Base-by-base conservation (phyloP, 2,113 vertebrate species). In the Nettapus auritus region DNA sequence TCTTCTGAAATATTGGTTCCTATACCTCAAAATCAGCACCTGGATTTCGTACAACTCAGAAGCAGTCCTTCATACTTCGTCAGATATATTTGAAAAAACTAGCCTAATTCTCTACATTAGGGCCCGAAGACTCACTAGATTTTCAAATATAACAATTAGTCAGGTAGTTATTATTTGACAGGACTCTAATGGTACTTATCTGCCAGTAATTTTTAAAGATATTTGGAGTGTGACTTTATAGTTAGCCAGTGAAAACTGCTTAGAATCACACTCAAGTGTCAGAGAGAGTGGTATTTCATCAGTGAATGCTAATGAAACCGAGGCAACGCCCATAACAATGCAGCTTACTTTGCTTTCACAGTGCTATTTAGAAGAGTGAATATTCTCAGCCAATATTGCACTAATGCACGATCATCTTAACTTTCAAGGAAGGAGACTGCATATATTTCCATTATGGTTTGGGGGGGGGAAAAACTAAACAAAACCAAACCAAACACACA, bases 291-390 rank as follows among this genome's bases (percentile, higher is more conserved):
- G 19, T 87, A 63, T 42, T 93, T 73, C 64, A 76, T 48, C 52
- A 63, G 82, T 55, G 44, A 86, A 17, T 78, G 48, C 96, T 44
- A 56, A 56, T 50, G 36, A 81, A 80, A 53, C 60, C 12, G n/a
- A 83, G 80, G 42, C 68, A 52, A 40, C 78, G 62, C 69, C 57
- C 34, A 4, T 53, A 93, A 63, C 76, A 71, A 67, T 81, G 57
- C 71, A 93, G 68, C 73, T 77, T 90, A 73, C 82, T 94, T 93
- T 82, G 56, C 83, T 86, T 94, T 94, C 85, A 62, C 50, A 46
- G 29, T 38, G 42, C 31, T 60, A 5, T 88, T 93, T 90, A 75
- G 66, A 93, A 81, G 48, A 71, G 68, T 48, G 66, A 81, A 60
- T 96, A 95, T 91, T 93, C 94, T 91, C 91, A 93, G 85, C 76